phyloP scores from a whole-genome alignment of 2,113 vertebrate genomes.

The Apaloderma vittatum region DNA sequence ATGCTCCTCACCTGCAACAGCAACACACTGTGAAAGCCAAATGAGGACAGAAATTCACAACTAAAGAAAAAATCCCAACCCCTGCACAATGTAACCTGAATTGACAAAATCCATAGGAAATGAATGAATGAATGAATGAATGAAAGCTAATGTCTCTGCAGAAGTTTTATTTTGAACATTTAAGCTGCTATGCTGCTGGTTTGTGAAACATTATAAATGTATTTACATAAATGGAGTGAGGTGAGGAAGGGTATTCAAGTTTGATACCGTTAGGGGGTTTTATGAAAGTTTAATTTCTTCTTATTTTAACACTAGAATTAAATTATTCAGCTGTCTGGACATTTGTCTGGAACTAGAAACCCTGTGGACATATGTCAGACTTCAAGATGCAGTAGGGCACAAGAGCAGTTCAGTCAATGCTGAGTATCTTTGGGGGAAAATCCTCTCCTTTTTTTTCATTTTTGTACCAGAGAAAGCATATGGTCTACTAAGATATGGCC shows the following conservation, averaged over 20 bases:
- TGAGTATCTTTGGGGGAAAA: not conserved
- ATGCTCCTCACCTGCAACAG: not conserved
- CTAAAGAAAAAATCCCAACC: not conserved
- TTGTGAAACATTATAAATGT: constrained; percentile 29
- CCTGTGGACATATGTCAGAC: not conserved
- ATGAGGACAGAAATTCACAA: not conserved
- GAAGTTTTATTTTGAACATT: constrained; percentile 29
- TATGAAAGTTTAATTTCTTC: constrained; percentile 43
- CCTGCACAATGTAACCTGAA: not conserved
- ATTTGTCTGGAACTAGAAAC: not conserved
- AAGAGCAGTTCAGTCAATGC: not conserved
- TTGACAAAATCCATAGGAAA: not conserved
- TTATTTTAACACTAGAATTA: constrained; percentile 16
- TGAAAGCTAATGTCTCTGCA: not conserved
- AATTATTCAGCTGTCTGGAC: not conserved
- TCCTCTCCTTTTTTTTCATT: not conserved
- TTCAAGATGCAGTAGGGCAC: not conserved
- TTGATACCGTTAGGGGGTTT: not conserved
- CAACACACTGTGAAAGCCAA: not conserved
- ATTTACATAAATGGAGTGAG: constrained; percentile 28
- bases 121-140: not conserved
- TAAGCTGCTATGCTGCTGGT: not conserved
- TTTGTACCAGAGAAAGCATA: not conserved
- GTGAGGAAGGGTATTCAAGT: not conserved
- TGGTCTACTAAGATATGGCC: not conserved